Conservation (phyloP, 2,797 vertebrate species). For the Siniperca scherzeri region DNA sequence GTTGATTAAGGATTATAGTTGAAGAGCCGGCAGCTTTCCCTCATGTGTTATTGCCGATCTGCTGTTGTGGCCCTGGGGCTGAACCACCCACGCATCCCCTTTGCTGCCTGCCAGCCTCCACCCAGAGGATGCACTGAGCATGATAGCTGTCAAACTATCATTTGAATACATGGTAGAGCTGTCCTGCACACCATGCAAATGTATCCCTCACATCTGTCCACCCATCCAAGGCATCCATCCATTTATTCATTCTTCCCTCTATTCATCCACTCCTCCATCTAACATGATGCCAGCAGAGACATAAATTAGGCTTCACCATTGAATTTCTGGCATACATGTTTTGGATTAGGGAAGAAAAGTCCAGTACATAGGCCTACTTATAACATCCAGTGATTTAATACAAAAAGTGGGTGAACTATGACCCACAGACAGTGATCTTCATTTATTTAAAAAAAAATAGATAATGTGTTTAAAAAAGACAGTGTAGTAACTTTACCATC, state of each 20-base stretch:
- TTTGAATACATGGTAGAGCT: slow-evolving; percentile 57
- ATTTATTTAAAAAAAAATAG: neutral
- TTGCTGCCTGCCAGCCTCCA: slow-evolving; percentile 16
- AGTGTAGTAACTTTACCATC: neutral
- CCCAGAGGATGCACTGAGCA: slow-evolving; percentile 17
- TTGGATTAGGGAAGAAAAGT: neutral
- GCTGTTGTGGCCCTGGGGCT: slow-evolving; percentile 29
- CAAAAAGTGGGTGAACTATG: neutral
- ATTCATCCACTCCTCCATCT: neutral
- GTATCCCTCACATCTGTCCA: slow-evolving; percentile 23
- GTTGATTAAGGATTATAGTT: slow-evolving; percentile 79
- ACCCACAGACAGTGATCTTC: neutral
- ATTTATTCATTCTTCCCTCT: neutral
- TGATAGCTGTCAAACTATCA: slow-evolving; percentile 50
- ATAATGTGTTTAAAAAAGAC: neutral
- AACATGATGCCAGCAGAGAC: neutral
- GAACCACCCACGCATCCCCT: slow-evolving; percentile 30
- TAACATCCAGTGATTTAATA: neutral
- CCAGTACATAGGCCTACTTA: no score
- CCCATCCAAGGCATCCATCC: neutral
- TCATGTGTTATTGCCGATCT: slow-evolving; percentile 31
- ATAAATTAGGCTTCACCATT: neutral
- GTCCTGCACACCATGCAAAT: slow-evolving; percentile 63
- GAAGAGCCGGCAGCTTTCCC: slow-evolving; percentile 41
- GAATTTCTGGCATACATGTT: neutral